A percentile compares a stretch with the other conserved stretches of the same genome.
phyloP scores from a whole-genome alignment of 2,113 vertebrate species.

The Apodemus speciosus region DNA sequence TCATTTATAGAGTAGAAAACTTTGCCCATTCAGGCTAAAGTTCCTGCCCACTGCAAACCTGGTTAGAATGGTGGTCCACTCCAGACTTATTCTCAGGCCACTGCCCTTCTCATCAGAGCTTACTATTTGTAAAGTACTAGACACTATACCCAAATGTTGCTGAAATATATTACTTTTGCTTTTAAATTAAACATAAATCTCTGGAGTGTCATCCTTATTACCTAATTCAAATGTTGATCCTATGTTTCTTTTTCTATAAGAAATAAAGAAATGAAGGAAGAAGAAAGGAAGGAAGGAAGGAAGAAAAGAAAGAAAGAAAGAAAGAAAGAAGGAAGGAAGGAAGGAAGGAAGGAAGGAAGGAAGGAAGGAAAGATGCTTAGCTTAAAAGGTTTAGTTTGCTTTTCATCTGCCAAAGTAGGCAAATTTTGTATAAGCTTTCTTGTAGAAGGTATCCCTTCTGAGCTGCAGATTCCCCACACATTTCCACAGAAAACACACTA shows the following conservation, averaged over 20 bases:
- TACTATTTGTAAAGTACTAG: not conserved
- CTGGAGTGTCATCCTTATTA: not conserved
- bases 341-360: not conserved
- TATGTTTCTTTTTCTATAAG: not conserved
- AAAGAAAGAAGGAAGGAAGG: too few species aligned
- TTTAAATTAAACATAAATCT: constrained; percentile 12
- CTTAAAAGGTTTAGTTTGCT: not conserved
- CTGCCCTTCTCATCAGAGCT: not conserved
- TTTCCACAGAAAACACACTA: not conserved
- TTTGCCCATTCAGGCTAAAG: not conserved
- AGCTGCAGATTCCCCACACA: not conserved
- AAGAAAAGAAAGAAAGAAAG: rapidly evolving
- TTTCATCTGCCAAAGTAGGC: not conserved
- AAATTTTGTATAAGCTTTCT: not conserved
- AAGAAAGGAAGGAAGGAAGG: not conserved
- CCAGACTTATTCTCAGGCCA: not conserved
- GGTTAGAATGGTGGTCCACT: not conserved
- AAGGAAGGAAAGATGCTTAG: not conserved
- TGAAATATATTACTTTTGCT: constrained; percentile 34
- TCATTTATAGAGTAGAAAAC: not conserved
- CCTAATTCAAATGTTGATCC: constrained; percentile 44
- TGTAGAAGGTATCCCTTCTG: not conserved
- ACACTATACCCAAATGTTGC: not conserved
- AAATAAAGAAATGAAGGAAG: not conserved
- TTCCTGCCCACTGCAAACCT: not conserved